Conservation (phyloP, 2,888 invertebrate species). For the Tuberolachnus salignus region DNA sequence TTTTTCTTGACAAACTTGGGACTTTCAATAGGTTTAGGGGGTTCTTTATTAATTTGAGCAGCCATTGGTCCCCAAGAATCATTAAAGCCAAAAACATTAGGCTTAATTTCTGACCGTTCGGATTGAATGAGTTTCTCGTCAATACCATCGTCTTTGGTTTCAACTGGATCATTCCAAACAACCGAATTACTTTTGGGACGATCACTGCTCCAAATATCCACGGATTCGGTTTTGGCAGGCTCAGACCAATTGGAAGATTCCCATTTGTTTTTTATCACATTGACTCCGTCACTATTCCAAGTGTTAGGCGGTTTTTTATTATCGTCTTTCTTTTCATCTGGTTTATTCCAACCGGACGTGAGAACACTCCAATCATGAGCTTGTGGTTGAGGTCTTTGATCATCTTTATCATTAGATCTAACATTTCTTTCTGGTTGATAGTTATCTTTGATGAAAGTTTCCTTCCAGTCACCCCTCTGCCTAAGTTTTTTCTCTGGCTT, state of each 20-base stretch:
- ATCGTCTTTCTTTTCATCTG: slow-evolving; percentile 51
- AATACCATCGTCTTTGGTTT: slow-evolving; percentile 36
- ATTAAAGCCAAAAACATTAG: slow-evolving; percentile 42
- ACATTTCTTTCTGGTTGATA: slow-evolving; percentile 54
- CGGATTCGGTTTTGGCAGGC: slow-evolving; percentile 43
- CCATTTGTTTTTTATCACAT: slow-evolving; percentile 50
- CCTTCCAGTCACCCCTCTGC: slow-evolving; percentile 51
- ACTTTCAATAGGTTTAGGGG: slow-evolving; percentile 48
- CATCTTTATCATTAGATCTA: slow-evolving; percentile 47
- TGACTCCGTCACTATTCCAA: slow-evolving; percentile 49
- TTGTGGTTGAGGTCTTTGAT: slow-evolving; percentile 52
- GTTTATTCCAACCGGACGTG: slow-evolving; percentile 52
- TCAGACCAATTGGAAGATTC: slow-evolving; percentile 52
- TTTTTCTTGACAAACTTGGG: slow-evolving; percentile 50
- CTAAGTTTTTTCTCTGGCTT: slow-evolving; percentile 53
- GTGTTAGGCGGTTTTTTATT: slow-evolving; percentile 43
- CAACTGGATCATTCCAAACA: slow-evolving; percentile 51
- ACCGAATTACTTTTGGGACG: slow-evolving; percentile 53
- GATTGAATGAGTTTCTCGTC: slow-evolving; percentile 49
- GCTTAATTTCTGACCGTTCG: slow-evolving; percentile 38
- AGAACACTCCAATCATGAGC: slow-evolving; percentile 52
- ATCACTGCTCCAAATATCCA: slow-evolving; percentile 54
- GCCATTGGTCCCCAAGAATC: slow-evolving; percentile 48
- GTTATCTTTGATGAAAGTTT: slow-evolving; percentile 54
- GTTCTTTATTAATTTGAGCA: slow-evolving; percentile 47